Evolutionary conservation across 2,888 invertebrate genomes (phyloP).

Genomic region (Esperia sulphurella): DNA sequence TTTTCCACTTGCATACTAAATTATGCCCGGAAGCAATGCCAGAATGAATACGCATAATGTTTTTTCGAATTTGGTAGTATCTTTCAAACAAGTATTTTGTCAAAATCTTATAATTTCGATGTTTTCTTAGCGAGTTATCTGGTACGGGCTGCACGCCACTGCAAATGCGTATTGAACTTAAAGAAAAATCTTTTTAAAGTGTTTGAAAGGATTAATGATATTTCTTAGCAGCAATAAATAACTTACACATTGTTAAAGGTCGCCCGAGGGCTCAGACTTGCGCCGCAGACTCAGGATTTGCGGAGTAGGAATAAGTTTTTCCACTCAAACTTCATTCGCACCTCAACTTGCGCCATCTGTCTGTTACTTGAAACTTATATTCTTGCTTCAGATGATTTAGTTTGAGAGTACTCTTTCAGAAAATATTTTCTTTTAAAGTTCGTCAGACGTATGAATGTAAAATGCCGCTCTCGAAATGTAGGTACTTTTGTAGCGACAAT

Average conservation of each 20-base stretch:
- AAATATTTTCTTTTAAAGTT: conserved; percentile 69
- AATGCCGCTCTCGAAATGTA: conserved; percentile 34
- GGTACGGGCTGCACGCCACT: too few species aligned
- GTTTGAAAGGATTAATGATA: conserved; percentile 71
- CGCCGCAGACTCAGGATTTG: conserved; percentile 53
- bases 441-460: conserved; percentile 61
- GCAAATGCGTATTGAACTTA: too few species aligned
- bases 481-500: conserved; percentile 20
- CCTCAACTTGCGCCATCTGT: conserved; percentile 61
- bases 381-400: conserved; percentile 74
- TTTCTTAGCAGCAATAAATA: conserved; percentile 72
- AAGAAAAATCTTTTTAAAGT: too few species aligned
- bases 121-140: too few species aligned
- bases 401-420: conserved; percentile 67
- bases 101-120: too few species aligned
- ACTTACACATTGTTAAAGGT: conserved; percentile 75
- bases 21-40: too few species aligned
- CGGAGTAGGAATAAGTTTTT: conserved; percentile 65
- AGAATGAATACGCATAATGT: too few species aligned
- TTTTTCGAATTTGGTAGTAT: too few species aligned
- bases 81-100: too few species aligned
- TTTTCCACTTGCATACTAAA: too few species aligned
- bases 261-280: conserved; percentile 62
- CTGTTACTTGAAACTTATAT: conserved; percentile 67
- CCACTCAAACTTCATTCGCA: conserved; percentile 77